phyloP scores from a whole-genome alignment of 2,113 vertebrate species.

The Litocranius walleri region DNA sequence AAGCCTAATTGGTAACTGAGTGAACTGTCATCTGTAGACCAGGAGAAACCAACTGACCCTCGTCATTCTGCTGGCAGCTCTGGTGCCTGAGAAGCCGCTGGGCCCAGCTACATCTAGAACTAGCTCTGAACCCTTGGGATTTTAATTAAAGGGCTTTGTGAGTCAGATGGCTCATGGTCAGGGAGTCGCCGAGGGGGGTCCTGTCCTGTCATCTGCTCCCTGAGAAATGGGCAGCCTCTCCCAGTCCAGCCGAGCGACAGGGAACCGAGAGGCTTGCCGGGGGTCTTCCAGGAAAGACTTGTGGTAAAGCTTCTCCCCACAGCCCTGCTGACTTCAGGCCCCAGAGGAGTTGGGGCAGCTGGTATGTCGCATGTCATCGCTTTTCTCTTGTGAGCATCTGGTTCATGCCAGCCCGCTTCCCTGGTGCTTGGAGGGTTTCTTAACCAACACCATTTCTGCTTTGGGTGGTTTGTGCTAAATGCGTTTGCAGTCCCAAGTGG shows the following conservation, averaged over 20 bases:
- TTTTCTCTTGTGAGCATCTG: not conserved
- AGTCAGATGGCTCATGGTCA: conserved; percentile 29
- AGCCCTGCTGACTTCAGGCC: not conserved
- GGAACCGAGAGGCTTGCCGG: accelerated
- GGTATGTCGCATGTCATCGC: not conserved
- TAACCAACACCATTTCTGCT: not conserved
- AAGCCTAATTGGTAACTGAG: not conserved
- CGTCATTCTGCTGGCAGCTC: not conserved
- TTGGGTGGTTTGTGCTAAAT: conserved; percentile 22
- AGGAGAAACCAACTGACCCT: not conserved
- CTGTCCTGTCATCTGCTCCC: not conserved
- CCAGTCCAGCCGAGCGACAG: not conserved
- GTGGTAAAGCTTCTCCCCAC: not conserved
- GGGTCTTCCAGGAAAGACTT: not conserved
- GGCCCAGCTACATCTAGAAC: conserved; percentile 15
- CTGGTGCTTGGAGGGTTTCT: not conserved
- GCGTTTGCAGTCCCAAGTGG: conserved; percentile 29
- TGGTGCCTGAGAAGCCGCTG: not conserved
- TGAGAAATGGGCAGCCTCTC: not conserved
- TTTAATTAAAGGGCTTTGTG: conserved; percentile 51
- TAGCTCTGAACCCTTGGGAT: conserved; percentile 45
- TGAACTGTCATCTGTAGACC: not conserved
- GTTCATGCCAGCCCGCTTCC: not conserved
- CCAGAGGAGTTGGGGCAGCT: not conserved
- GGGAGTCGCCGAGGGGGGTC: conserved; percentile 25